phyloP scores from a whole-genome alignment of 1,140 invertebrate species.

The Lasaia peninsularis region DNA sequence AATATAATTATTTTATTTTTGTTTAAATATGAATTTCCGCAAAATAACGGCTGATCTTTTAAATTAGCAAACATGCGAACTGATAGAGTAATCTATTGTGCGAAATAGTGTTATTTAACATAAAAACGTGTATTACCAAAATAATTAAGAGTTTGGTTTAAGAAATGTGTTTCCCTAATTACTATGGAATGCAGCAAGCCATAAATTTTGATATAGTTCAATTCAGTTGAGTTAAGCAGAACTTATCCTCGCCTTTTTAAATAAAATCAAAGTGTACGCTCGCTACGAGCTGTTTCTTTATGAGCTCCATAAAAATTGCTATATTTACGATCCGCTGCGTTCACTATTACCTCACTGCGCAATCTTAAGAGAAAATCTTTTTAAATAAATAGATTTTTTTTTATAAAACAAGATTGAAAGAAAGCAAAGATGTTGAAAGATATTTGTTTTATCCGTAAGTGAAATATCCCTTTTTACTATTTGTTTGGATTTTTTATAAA shows the following conservation, averaged over 20 bases:
- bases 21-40: too few relatives aligned
- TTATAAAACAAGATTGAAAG: conserved; percentile 18
- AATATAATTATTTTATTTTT: too few relatives aligned
- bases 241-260: conserved; percentile 46
- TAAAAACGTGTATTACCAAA: too few relatives aligned
- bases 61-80: too few relatives aligned
- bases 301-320: conserved; percentile 46
- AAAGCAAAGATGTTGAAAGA: too few relatives aligned
- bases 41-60: too few relatives aligned
- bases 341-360: conserved; percentile 6
- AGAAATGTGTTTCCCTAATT: not conserved
- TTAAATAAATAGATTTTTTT: conserved; percentile 6
- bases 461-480: too few relatives aligned
- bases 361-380: conserved; percentile 3
- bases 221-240: conserved; percentile 30
- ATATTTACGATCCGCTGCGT: conserved; percentile 31
- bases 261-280: conserved; percentile 51
- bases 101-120: too few relatives aligned
- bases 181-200: not conserved
- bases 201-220: conserved; percentile 30
- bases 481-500: not conserved
- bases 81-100: too few relatives aligned
- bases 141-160: too few relatives aligned
- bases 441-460: too few relatives aligned
- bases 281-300: conserved; percentile 40